Conservation (phyloP, 1,140 invertebrate species). For the Delia radicum region DNA sequence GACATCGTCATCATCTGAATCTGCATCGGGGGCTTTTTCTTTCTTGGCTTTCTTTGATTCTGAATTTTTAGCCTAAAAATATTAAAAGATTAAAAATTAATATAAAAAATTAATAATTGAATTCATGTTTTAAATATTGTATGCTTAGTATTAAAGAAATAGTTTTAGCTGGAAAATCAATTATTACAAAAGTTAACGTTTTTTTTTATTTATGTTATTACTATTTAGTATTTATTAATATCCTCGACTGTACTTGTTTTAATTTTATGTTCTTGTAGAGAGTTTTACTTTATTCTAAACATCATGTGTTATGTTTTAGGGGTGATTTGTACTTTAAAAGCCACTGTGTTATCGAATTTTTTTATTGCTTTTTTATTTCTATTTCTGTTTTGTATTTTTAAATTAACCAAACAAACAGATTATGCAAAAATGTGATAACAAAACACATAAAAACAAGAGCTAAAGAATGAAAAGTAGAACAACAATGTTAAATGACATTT, state of each 20-base stretch:
- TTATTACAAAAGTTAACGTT: too few relatives aligned
- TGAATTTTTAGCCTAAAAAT: constrained; percentile 50
- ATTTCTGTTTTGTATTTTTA: background rate
- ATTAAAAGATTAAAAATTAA: constrained; percentile 26
- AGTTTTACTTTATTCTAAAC: background rate
- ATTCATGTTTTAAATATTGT: too few relatives aligned
- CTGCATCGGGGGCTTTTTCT: constrained; percentile 47
- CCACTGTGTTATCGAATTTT: background rate
- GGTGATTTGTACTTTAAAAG: background rate
- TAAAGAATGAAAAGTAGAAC: background rate
- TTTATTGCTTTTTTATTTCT: background rate
- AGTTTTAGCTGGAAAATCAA: too few relatives aligned
- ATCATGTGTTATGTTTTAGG: background rate
- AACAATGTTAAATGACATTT: background rate
- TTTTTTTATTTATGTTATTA: too few relatives aligned
- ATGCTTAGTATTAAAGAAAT: too few relatives aligned
- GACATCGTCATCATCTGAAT: constrained; percentile 49
- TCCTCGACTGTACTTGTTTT: too few relatives aligned
- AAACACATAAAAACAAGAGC: background rate
- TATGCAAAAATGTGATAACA: background rate
- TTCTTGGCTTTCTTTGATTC: constrained; percentile 56
- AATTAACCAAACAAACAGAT: background rate
- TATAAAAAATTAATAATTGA: too few relatives aligned
- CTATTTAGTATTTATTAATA: too few relatives aligned
- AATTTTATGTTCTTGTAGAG: too few relatives aligned